A percentile compares a stretch with the other conserved stretches of the same genome.
phyloP scores from a whole-genome alignment of 1,140 invertebrate genomes.

The Drosophila kurseongensis region DNA sequence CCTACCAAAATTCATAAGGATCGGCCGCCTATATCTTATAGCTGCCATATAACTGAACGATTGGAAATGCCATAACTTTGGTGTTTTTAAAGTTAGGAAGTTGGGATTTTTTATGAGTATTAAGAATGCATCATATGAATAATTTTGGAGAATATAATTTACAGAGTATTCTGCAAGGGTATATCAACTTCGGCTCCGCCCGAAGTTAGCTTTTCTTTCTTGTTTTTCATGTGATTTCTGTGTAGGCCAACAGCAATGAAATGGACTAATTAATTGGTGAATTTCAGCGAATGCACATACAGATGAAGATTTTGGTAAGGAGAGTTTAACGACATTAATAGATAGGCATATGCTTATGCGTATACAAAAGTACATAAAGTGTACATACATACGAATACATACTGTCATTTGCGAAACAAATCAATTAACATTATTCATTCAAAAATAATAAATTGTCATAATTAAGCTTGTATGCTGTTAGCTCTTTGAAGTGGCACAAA shows the following conservation, averaged over 20 bases:
- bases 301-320: slow-evolving; percentile 1
- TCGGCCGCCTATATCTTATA: no score
- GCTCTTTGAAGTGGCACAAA: slow-evolving; percentile 42
- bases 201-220: no score
- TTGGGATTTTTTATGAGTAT: no score
- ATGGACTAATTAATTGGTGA: slow-evolving; percentile 52
- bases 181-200: no score
- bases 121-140: no score
- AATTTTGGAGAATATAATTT: no score
- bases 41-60: no score
- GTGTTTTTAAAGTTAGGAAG: no score
- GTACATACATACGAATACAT: background rate
- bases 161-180: no score
- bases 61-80: no score
- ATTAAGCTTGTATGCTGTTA: slow-evolving; percentile 39
- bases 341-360: background rate
- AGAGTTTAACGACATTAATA: background rate
- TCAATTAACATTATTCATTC: slow-evolving; percentile 73
- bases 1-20: no score
- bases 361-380: background rate
- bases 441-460: slow-evolving; percentile 74
- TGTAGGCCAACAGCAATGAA: background rate
- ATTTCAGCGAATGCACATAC: slow-evolving; percentile 9
- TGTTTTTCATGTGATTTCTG: no score
- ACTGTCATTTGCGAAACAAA: slow-evolving; percentile 26